These are phyloP conservation scores for Harpagifer antarcticus DNA, from an alignment of 2,797 vertebrate species.

Conservation along the genomic window DNA sequence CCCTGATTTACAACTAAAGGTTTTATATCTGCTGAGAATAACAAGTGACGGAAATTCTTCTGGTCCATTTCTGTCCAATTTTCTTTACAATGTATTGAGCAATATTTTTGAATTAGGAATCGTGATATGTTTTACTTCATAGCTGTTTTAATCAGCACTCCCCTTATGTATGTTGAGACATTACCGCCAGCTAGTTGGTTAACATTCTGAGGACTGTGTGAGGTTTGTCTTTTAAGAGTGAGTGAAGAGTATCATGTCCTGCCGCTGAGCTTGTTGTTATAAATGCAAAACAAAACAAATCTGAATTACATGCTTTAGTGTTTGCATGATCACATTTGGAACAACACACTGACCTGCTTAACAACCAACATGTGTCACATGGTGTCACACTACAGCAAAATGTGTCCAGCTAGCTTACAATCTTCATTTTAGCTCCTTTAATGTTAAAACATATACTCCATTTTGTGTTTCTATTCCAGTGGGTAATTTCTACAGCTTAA, in stretches of 20 bases:
- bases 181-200: too few species aligned
- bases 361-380: too few species aligned
- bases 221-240: not conserved
- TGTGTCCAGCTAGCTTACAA: not conserved
- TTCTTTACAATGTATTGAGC: too few species aligned
- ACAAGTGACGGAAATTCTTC: not conserved
- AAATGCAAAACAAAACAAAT: not conserved
- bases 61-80: not conserved
- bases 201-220: too few species aligned
- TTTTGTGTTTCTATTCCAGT: not conserved
- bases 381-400: not conserved
- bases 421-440: not conserved
- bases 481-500: not conserved
- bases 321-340: not conserved
- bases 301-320: not conserved
- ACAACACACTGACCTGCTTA: not conserved
- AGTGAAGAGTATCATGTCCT: not conserved
- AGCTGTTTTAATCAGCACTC: not conserved
- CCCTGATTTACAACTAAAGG: not conserved
- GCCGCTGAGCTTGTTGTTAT: not conserved
- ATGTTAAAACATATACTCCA: not conserved
- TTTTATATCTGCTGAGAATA: slow-evolving; percentile 12
- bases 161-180: too few species aligned
- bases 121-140: not conserved
- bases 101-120: too few species aligned